A percentile compares a stretch with the other conserved stretches of the same genome.
Evolutionary conservation across 2,113 vertebrate species (phyloP).

Genomic region (Callithrix jacchus): DNA sequence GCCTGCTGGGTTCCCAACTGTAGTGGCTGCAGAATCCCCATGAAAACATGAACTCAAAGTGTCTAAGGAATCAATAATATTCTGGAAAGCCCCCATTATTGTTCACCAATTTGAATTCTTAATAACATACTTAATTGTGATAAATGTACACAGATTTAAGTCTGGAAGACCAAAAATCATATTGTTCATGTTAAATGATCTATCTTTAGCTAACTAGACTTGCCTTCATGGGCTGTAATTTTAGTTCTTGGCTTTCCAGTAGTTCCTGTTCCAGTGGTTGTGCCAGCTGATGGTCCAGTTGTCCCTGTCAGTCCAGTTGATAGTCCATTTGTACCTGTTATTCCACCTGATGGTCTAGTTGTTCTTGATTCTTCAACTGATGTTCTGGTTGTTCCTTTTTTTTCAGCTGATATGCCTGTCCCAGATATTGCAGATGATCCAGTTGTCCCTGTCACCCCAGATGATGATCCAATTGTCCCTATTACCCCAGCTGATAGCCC

Average conservation of each 20-base stretch:
- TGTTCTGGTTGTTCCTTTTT: not conserved
- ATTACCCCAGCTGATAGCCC: not conserved
- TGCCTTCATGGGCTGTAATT: not conserved
- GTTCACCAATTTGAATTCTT: not conserved
- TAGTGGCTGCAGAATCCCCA: not conserved
- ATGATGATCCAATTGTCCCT: not conserved
- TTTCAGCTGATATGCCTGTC: not conserved
- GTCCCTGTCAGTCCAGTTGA: not conserved
- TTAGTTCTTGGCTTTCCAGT: not conserved
- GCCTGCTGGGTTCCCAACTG: not conserved
- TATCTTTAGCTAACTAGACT: not conserved
- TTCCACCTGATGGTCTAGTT: not conserved
- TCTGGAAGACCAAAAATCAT: not conserved
- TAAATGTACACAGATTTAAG: not conserved
- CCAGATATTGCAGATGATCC: not conserved
- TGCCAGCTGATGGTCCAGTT: too few species aligned
- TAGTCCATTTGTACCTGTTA: not conserved
- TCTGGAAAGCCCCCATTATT: not conserved
- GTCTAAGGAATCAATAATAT: not conserved
- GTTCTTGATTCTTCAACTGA: not conserved
- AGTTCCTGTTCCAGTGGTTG: not conserved
- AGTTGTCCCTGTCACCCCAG: fast-evolving
- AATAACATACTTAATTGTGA: too few species aligned
- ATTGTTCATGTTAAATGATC: fast-evolving
- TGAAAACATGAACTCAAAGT: not conserved